Conservation (phyloP, 2,113 vertebrate genomes). For the Trogon surrucura region DNA sequence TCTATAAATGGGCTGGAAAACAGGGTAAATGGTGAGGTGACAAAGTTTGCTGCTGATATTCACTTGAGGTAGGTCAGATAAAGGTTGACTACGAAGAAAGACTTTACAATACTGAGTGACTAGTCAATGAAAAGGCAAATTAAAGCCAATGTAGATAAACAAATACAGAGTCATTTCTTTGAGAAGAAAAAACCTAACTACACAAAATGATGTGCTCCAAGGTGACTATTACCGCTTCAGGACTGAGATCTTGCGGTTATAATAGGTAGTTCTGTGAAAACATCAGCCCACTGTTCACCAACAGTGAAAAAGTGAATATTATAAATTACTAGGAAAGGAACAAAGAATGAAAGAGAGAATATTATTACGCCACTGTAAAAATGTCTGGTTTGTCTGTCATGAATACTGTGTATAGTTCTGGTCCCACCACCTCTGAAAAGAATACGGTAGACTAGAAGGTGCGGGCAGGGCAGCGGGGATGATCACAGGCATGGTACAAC, state of each 20-base stretch:
- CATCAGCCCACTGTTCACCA: neutral
- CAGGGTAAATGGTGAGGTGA: conserved; percentile 39
- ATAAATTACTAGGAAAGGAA: neutral
- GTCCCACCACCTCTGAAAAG: neutral
- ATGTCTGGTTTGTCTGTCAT: neutral
- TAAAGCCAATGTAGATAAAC: neutral
- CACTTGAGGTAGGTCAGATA: neutral
- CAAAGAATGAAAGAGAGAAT: neutral
- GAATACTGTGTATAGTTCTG: neutral
- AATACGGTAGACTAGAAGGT: neutral
- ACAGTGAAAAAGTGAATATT: neutral
- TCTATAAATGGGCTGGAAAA: conserved; percentile 62
- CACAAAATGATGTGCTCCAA: neutral
- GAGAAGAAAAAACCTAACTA: neutral
- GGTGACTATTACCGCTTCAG: neutral
- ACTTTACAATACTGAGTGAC: neutral
- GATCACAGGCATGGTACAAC: neutral
- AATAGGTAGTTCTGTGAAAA: conserved; percentile 7
- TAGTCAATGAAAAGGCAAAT: conserved; percentile 18
- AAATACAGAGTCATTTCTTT: neutral
- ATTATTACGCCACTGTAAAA: neutral
- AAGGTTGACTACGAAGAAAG: neutral
- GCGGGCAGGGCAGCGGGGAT: neutral
- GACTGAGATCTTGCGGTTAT: conserved; percentile 9
- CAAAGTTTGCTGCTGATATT: conserved; percentile 12